Evolutionary conservation across 2,797 vertebrate genomes (phyloP), one percentile per base, ranked within the genome.

Genomic region (Salarias fasciatus): DNA sequence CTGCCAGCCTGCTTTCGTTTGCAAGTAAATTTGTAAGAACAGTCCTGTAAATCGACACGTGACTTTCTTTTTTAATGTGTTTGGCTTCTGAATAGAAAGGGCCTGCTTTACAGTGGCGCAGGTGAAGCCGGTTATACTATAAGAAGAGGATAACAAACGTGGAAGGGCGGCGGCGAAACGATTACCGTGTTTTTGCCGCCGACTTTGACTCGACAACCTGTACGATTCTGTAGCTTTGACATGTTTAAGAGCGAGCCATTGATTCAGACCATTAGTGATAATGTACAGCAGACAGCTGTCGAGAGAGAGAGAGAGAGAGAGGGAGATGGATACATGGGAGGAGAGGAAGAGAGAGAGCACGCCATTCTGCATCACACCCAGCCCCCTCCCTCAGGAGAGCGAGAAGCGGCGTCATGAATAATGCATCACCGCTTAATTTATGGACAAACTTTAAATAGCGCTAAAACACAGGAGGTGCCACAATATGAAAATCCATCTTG

Each of bases 391-490:
- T 48, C 31, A 53, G 76, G 80, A 78, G 62, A 48, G 66, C 24
- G n/a, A 65, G 78, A 83, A 84, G 78, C 84, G 82, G 69, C 12
- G 5, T 56, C 68, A 88, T 90, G 85, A 90, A 90, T 89, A 86
- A 89, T 88, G 49, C 77, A 90, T 86, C 8, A 24, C 31, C 9
- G 65, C 55, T 82, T 88, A 88, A 89, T 88, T 88, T 87, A 89
- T 86, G 82, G 75, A 75, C 78, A 85, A 89, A 88, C 86, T 89
- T 89, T 85, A 88, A 87, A 88, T 88, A 89, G 83, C 65, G 3
- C 76, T 55, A 69, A 82, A 84, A 78, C 74, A 70, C 75, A 64
- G 65, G 61, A 79, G 73, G 69, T 35, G 47, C 31, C 13, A 36
- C 37, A 12, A 51, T 59, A 66, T 66, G 75, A 79, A 82, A 80